Evolutionary conservation across 2,113 vertebrate genomes (phyloP).

Genomic region (Gnathochromis pfefferi): DNA sequence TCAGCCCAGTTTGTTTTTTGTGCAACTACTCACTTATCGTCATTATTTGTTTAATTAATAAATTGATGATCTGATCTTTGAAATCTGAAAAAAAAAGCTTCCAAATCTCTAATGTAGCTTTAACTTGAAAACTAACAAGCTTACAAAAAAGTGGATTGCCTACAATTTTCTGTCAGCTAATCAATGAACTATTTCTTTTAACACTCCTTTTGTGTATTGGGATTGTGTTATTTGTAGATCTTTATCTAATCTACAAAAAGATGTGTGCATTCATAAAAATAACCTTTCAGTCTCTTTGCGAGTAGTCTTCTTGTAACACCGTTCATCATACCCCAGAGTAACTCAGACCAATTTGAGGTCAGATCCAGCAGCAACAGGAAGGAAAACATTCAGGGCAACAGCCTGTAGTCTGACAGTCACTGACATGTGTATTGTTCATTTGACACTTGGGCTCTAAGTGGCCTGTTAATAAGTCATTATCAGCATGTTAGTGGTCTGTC

Average conservation of each 20-base stretch:
- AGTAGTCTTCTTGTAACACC: background rate
- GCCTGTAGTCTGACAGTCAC: slow-evolving; percentile 1
- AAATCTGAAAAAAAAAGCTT: background rate
- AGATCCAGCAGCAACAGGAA: background rate
- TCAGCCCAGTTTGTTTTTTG: background rate
- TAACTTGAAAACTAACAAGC: background rate
- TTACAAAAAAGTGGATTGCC: background rate
- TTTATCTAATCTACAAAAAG: background rate
- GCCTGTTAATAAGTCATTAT: slow-evolving; percentile 65
- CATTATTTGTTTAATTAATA: background rate
- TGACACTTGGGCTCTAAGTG: slow-evolving; percentile 55
- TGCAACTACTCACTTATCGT: background rate
- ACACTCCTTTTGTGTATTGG: background rate
- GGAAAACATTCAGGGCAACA: background rate
- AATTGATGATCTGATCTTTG: background rate
- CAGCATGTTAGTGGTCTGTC: slow-evolving; percentile 38
- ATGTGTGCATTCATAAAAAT: background rate
- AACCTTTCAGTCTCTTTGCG: background rate
- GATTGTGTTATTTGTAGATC: background rate
- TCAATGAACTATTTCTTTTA: background rate
- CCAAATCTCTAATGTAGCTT: background rate
- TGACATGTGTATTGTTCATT: slow-evolving; percentile 54
- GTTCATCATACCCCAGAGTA: background rate
- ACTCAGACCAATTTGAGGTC: background rate
- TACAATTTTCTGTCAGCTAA: background rate